Evolutionary conservation across 2,797 vertebrate species (phyloP).

Genomic region (Pseudomugil tenellus): DNA sequence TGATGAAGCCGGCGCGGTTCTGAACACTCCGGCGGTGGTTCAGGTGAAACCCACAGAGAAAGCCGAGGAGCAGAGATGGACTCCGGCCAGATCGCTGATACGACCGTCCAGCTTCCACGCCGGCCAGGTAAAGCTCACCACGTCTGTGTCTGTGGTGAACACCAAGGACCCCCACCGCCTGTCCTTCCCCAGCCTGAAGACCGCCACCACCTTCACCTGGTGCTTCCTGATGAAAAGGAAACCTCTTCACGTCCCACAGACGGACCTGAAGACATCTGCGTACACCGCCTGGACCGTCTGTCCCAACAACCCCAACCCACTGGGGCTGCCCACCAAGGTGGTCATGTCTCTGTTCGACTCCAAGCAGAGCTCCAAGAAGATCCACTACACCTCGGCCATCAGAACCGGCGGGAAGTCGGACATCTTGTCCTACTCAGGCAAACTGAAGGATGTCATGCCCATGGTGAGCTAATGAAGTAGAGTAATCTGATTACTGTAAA

Average conservation of each 20-base stretch:
- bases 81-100: slow-evolving; percentile 78
- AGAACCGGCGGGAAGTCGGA: slow-evolving; percentile 88
- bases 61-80: slow-evolving; percentile 84
- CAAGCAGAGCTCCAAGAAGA: slow-evolving; percentile 92
- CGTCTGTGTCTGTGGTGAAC: slow-evolving; percentile 81
- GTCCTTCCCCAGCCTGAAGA: slow-evolving; percentile 96
- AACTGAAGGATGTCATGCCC: slow-evolving; percentile 90
- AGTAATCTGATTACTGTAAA: no score
- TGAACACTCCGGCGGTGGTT: slow-evolving; percentile 67
- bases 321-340: slow-evolving; percentile 94
- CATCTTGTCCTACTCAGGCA: slow-evolving; percentile 93
- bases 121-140: slow-evolving; percentile 82
- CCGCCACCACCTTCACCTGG: slow-evolving; percentile 94
- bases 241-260: slow-evolving; percentile 89
- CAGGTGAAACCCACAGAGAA: slow-evolving; percentile 79
- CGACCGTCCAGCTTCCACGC: slow-evolving; percentile 77
- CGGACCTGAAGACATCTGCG: slow-evolving; percentile 91
- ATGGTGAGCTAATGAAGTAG: slow-evolving; percentile 83
- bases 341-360: slow-evolving; percentile 96
- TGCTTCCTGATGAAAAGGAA: slow-evolving; percentile 95
- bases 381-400: slow-evolving; percentile 91
- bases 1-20: slow-evolving; percentile 46
- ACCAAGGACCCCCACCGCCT: slow-evolving; percentile 85
- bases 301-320: slow-evolving; percentile 90
- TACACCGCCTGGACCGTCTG: slow-evolving; percentile 91